Percentiles rank a stretch among this genome's conserved stretches.
Evolutionary conservation across 1,140 invertebrate species (phyloP).

Genomic region (Daktulosphaira vitifoliae): DNA sequence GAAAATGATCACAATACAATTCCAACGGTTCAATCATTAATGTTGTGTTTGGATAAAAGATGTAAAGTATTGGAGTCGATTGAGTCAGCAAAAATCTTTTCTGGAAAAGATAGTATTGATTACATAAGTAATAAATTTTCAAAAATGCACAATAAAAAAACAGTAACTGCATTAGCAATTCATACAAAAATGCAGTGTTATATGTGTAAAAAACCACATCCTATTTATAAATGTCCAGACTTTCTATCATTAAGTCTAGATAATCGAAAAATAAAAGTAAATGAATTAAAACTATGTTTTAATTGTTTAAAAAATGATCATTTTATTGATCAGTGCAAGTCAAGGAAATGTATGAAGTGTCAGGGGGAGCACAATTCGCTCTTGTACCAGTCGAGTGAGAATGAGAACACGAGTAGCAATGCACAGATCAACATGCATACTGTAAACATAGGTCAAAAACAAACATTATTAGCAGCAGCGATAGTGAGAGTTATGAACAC

Average conservation of each 20-base stretch:
- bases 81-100: neutral
- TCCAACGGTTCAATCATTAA: too few relatives aligned
- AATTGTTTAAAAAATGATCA: neutral
- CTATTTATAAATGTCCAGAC: neutral
- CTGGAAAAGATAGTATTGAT: neutral
- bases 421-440: too few relatives aligned
- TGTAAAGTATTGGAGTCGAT: neutral
- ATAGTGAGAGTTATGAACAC: too few relatives aligned
- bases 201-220: neutral
- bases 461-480: too few relatives aligned
- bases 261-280: neutral
- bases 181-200: neutral
- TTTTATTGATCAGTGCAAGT: neutral
- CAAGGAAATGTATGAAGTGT: neutral
- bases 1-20: too few relatives aligned
- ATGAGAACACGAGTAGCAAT: too few relatives aligned
- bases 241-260: neutral
- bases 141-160: neutral
- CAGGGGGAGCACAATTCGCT: neutral
- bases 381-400: neutral
- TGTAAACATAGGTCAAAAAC: too few relatives aligned
- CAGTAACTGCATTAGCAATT: neutral
- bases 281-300: too few relatives aligned
- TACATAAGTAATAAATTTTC: too few relatives aligned
- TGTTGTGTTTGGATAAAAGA: neutral